Evolutionary conservation across 2,113 vertebrate genomes (phyloP).

Genomic region (Genyomyrus donnyi): DNA sequence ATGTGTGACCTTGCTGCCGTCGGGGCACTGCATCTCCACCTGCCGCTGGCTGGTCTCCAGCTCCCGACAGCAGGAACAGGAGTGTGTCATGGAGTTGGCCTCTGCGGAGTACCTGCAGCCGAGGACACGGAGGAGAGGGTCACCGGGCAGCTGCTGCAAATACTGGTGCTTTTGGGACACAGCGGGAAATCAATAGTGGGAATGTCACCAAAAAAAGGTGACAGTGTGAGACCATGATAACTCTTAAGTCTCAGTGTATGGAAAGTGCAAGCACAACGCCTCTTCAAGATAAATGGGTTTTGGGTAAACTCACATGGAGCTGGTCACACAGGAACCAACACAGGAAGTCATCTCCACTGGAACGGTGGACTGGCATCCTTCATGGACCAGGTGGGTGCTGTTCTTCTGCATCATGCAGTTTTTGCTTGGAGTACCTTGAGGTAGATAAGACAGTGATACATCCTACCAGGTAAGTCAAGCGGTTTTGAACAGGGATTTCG

Average conservation of each 20-base stretch:
- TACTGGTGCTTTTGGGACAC: neutral
- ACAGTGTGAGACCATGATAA: neutral
- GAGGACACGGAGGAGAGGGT: neutral
- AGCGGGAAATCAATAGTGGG: neutral
- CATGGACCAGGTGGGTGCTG: constrained; percentile 43
- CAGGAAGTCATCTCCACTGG: constrained; percentile 66
- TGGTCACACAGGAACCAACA: constrained; percentile 65
- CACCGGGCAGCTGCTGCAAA: neutral
- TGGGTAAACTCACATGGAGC: constrained; percentile 66
- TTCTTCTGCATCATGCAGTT: constrained; percentile 53
- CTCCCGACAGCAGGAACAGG: constrained; percentile 76
- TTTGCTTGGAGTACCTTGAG: constrained; percentile 44
- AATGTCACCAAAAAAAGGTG: neutral
- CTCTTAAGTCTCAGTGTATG: neutral
- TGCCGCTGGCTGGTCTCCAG: constrained; percentile 39
- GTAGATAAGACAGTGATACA: neutral
- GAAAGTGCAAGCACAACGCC: neutral
- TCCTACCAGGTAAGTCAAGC: neutral
- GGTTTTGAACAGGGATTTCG: neutral
- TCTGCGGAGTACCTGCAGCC: constrained; percentile 69
- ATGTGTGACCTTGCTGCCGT: constrained; percentile 53
- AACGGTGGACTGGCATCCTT: constrained; percentile 54
- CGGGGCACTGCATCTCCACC: constrained; percentile 59
- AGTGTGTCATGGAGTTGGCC: constrained; percentile 53
- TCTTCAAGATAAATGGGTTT: neutral